Evolutionary conservation across 2,113 vertebrate species (phyloP), one percentile per base, ranked within the genome.

Genomic region (Picathartes gymnocephalus): DNA sequence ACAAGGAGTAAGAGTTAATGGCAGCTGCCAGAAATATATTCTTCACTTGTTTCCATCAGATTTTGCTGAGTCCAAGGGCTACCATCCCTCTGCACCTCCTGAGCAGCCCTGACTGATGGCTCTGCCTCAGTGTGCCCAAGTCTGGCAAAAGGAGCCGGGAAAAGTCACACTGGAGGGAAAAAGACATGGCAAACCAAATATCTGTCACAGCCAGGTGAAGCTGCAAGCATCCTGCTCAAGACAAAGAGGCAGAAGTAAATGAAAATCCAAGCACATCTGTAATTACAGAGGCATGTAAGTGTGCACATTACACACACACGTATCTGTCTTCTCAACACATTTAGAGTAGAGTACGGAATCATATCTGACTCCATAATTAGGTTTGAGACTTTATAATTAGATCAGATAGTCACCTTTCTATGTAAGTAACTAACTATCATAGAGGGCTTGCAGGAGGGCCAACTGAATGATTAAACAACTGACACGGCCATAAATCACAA

Each of bases 321-420:
- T 62, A 92, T 91, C 93, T 73, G 47, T 93, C 82, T 96, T 86
- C 74, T 82, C 57, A 91, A 83, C 44, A 51, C 33, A 72, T 93
- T 93, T 96, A 70, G 50, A 77, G 78, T 62, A 90, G 71, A 93
- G 96, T 96, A 96, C 77, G 15, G 90, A 96, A 95, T 93, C 56
- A 95, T 94, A 95, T 93, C 82, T 91, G 64, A 77, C 83, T 96
- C 88, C 61, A 57, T 93, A 96, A 95, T 93, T 95, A 95, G 92
- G 33, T 96, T 96, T 92, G 92, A 95, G 83, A 89, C 42, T 65
- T 73, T 53, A 78, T 93, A 95, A 96, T 96, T 96, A 96, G 64
- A 97, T 95, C 90, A 91, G 78, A 92, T 89, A 89, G 88, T 92
- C 94, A 94, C 93, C 94, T 95, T 95, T 86, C 70, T 81, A 56